These are phyloP conservation scores for Lamellibrachia columna DNA, from an alignment of 2,888 invertebrate genomes.

Conservation along the genomic window DNA sequence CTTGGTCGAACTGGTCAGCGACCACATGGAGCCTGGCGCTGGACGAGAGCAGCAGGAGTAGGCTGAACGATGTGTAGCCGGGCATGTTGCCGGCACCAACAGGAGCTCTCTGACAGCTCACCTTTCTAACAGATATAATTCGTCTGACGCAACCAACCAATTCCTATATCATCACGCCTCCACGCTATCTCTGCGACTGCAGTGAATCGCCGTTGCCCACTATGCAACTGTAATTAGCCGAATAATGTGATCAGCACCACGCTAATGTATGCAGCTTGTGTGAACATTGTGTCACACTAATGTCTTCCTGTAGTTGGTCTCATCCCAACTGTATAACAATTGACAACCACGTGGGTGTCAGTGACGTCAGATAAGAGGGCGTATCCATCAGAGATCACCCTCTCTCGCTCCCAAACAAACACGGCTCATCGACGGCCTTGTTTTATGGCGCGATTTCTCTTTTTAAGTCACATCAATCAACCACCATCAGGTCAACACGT, in stretches of 20 bases:
- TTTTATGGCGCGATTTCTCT: neutral
- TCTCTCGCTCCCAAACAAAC: neutral
- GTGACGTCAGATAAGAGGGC: neutral
- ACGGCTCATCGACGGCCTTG: neutral
- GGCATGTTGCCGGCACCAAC: neutral
- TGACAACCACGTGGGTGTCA: neutral
- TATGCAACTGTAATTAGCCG: neutral
- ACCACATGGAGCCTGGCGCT: neutral
- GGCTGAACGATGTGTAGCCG: neutral
- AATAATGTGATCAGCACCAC: neutral
- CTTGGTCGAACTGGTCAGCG: neutral
- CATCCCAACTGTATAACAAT: neutral
- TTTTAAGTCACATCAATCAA: neutral
- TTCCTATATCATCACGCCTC: neutral
- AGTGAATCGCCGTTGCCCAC: neutral
- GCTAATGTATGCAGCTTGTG: neutral
- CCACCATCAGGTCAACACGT: neutral
- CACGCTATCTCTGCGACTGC: neutral
- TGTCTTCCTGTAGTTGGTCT: neutral
- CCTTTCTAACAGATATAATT: neutral
- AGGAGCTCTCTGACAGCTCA: neutral
- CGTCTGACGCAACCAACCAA: neutral
- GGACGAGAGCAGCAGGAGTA: neutral
- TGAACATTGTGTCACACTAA: neutral
- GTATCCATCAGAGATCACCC: neutral